Conservation (phyloP, 2,888 invertebrate species). For the Thera obeliscata region DNA sequence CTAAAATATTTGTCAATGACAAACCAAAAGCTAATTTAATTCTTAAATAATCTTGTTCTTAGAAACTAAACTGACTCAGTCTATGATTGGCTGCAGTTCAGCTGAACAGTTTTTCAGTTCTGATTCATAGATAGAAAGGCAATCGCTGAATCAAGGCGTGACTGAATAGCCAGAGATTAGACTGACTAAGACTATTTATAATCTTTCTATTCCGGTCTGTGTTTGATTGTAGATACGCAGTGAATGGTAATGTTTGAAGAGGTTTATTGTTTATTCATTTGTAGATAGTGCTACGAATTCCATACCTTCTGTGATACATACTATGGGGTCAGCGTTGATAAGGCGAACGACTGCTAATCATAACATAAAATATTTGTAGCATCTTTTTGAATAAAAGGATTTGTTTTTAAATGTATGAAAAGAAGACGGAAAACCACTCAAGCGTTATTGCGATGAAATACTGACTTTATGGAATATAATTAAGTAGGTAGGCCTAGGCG, state of each 20-base stretch:
- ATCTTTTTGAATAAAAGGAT: too few species aligned
- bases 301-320: neutral
- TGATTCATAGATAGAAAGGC: slow-evolving; percentile 11
- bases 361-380: too few species aligned
- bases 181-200: neutral
- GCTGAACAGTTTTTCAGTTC: slow-evolving; percentile 4
- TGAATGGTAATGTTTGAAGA: slow-evolving; percentile 2
- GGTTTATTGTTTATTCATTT: slow-evolving; percentile 4
- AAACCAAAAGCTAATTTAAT: too few species aligned
- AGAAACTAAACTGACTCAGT: slow-evolving; percentile 9
- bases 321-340: neutral
- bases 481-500: too few species aligned
- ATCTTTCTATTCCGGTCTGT: slow-evolving; percentile 6
- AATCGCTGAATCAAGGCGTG: slow-evolving; percentile 16
- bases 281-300: neutral
- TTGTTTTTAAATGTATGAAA: too few species aligned
- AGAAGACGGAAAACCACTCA: too few species aligned
- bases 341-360: too few species aligned
- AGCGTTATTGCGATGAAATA: too few species aligned
- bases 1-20: too few species aligned
- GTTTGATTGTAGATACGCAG: slow-evolving; percentile 3
- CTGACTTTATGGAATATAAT: too few species aligned
- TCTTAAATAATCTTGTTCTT: neutral
- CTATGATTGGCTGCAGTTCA: slow-evolving; percentile 6
- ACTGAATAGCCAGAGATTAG: slow-evolving; percentile 8